Percentiles rank a stretch among this genome's conserved stretches.
Evolutionary conservation across 2,888 invertebrate species (phyloP).

Genomic region (Hyposoter dolosus): DNA sequence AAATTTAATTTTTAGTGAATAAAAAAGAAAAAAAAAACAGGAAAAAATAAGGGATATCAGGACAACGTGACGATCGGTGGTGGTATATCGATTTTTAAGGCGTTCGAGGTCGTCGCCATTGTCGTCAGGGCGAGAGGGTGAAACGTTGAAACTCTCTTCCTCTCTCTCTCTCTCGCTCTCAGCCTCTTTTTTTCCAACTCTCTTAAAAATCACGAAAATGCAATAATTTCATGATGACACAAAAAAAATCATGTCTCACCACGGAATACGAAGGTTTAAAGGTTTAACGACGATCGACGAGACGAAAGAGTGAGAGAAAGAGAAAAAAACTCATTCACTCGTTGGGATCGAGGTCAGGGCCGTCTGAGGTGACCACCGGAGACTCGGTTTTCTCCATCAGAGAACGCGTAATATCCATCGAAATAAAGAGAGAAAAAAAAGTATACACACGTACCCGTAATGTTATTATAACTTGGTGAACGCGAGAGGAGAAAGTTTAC

Average conservation of each 20-base stretch:
- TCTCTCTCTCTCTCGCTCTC: conserved; percentile 1
- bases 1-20: too few relatives aligned
- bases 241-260: conserved; percentile 25
- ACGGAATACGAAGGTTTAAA: background rate
- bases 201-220: background rate
- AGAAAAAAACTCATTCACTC: conserved; percentile 62
- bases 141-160: conserved; percentile 42
- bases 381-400: conserved; percentile 13
- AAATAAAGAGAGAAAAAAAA: background rate
- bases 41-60: conserved; percentile 1
- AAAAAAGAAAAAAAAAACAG: background rate
- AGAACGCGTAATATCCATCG: conserved; percentile 28
- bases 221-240: conserved; percentile 13
- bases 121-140: conserved; percentile 20
- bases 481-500: conserved; percentile 6
- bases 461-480: background rate
- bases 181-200: background rate
- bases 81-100: conserved; percentile 60
- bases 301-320: conserved; percentile 17
- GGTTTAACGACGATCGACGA: conserved; percentile 2
- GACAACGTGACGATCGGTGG: conserved; percentile 16
- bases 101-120: conserved; percentile 48
- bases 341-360: conserved; percentile 70
- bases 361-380: conserved; percentile 48
- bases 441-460: conserved; percentile 1